phyloP scores from a whole-genome alignment of 64 coral and sea anemone genomes.

The Trachythela sp. region DNA sequence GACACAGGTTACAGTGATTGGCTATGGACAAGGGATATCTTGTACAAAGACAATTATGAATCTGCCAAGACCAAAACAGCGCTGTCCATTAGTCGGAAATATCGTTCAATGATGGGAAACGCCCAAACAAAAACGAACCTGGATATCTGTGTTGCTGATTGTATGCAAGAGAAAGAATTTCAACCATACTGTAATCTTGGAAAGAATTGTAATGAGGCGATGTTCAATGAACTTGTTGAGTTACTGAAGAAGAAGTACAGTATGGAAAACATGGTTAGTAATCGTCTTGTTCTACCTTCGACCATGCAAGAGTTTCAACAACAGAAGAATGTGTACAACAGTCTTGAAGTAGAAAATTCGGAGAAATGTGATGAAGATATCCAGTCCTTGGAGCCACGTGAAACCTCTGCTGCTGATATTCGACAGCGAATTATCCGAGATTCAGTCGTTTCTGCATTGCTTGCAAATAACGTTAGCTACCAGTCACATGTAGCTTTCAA shows the following conservation, averaged over 20 bases:
- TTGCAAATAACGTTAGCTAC: background rate
- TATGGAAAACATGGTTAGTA: background rate
- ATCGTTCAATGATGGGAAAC: background rate
- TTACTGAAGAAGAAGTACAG: conserved; percentile 22
- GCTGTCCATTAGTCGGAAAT: background rate
- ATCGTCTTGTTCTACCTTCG: background rate
- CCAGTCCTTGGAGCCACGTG: background rate
- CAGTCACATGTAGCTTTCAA: background rate
- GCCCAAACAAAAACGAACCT: conserved; percentile 1
- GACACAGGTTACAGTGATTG: conserved; percentile 11
- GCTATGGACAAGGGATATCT: conserved; percentile 7
- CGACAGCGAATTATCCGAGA: background rate
- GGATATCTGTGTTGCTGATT: background rate
- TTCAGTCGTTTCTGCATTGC: background rate
- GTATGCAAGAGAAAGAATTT: background rate
- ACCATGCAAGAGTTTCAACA: background rate
- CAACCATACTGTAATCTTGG: background rate
- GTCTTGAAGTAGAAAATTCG: background rate
- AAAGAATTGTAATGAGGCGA: background rate
- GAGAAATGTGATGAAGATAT: background rate
- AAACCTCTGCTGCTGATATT: background rate
- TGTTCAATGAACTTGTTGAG: conserved; percentile 2
- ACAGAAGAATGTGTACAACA: background rate
- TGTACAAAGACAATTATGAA: conserved; percentile 20
- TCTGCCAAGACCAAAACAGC: conserved; percentile 4